Conservation (phyloP, 2,888 invertebrate species). For the Mongoloraphidia duomilia region DNA sequence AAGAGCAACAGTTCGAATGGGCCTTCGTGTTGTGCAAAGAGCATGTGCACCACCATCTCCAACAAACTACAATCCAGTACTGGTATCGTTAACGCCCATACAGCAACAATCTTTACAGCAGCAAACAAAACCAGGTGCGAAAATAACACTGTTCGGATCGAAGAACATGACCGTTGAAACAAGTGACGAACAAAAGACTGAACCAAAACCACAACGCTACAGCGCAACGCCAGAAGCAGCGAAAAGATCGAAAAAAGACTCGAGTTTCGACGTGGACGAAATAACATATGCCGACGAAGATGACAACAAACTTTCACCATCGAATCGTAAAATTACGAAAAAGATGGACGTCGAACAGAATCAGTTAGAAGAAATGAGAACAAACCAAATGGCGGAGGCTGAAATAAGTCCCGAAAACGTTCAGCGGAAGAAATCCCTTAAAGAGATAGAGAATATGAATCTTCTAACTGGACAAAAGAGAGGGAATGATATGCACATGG, state of each 20-base stretch:
- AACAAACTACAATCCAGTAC: conserved; percentile 23
- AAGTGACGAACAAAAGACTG: not conserved
- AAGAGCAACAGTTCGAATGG: conserved; percentile 70
- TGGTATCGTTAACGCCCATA: conserved; percentile 10
- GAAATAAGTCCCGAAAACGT: too few relatives aligned
- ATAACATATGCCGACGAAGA: too few relatives aligned
- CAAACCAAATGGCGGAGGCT: too few relatives aligned
- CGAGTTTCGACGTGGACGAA: too few relatives aligned
- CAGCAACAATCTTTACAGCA: conserved; percentile 2
- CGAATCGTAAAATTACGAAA: too few relatives aligned
- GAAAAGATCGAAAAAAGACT: not conserved
- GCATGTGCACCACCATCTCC: conserved; percentile 30
- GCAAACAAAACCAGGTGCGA: conserved; percentile 16
- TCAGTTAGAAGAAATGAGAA: too few relatives aligned
- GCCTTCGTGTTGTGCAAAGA: conserved; percentile 67
- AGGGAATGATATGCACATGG: not conserved
- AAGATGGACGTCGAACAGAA: too few relatives aligned
- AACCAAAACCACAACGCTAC: not conserved
- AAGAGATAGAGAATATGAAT: too few relatives aligned
- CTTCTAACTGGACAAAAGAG: too few relatives aligned
- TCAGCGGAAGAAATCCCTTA: too few relatives aligned
- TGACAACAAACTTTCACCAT: too few relatives aligned
- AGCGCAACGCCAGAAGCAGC: not conserved
- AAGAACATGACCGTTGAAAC: conserved; percentile 17
- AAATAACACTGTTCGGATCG: conserved; percentile 24